Base-by-base conservation (phyloP, 2,797 vertebrate species). In the Petrocephalus sullivani region DNA sequence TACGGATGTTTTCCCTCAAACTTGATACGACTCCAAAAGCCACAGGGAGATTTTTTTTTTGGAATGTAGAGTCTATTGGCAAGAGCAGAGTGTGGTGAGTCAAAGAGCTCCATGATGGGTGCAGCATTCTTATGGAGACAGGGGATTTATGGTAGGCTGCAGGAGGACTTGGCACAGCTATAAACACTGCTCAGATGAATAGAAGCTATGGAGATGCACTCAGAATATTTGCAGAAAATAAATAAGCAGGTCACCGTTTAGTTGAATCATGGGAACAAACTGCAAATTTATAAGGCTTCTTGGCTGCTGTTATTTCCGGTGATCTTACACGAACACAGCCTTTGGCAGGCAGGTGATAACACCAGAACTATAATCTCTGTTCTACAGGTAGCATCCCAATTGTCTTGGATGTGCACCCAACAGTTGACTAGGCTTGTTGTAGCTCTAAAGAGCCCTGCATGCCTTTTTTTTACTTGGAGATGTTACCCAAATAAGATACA, bases 341-440 rank as follows among this genome's bases (percentile, higher is more conserved):
- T 33, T 85, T 94, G 94, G 95, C 94, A 94, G 91, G 91, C 94
- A 91, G 88, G 92, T 88, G 95, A 96, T 96, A 95, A 96, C 94
- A 95, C 92, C 93, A 90, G 88, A 89, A 92, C 94, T 92, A 92
- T 96, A 96, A 96, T 96, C 96, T 96, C 94, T 92, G 93, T 93
- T 94, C 95, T 95, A 95, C 95, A 96, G 95, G 95, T 96, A 96
- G 94, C 94, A 93, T 92, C 91, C 92, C 94, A 94, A 95, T 96
- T 95, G 95, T 96, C 94, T 96, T 93, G 94, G 94, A 95, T 96
- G 93, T 94, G 94, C 95, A 95, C 94, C 94, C 94, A 93, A 93
- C 94, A 91, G 93, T 93, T 87, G 92, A 92, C 92, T 88, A 91
- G 93, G 93, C 95, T 95, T 94, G 94, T 95, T 93, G 94, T 91